A percentile compares a stretch with the other conserved stretches of the same genome.
These are phyloP conservation scores for Micronycteris hirsuta DNA, from an alignment of 2,113 vertebrate species.

Conservation along the genomic window DNA sequence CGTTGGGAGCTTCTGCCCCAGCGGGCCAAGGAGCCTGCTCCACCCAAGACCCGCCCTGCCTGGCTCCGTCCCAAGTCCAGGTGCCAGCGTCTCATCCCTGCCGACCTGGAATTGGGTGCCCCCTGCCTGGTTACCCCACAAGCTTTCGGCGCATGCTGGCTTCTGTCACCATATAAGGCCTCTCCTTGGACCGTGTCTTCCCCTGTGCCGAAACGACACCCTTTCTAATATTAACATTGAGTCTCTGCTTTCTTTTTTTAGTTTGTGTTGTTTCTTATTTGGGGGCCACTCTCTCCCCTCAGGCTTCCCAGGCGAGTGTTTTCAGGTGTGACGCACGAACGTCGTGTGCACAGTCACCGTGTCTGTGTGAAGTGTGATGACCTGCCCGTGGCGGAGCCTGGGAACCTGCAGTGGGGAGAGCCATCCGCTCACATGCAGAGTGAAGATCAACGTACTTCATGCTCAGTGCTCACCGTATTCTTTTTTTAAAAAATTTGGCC, in stretches of 20 bases:
- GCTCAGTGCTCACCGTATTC: background rate
- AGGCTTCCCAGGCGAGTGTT: background rate
- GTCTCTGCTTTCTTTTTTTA: background rate
- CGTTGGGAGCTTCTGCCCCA: background rate
- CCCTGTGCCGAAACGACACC: background rate
- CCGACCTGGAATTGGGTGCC: background rate
- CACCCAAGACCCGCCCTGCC: background rate
- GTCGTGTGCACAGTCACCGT: accelerated
- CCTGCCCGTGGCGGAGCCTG: too few relatives aligned
- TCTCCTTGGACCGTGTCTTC: background rate
- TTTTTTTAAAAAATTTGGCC: background rate
- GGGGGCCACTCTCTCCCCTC: background rate
- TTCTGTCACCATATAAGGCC: background rate
- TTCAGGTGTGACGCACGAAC: background rate
- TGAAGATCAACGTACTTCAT: background rate
- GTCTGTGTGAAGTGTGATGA: background rate
- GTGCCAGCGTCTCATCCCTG: background rate
- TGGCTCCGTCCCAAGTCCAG: background rate
- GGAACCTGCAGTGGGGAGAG: background rate
- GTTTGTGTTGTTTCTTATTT: background rate
- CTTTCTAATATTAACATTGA: background rate
- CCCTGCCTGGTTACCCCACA: too few relatives aligned
- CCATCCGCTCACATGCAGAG: background rate
- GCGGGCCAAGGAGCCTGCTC: background rate
- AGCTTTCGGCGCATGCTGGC: too few relatives aligned